Base-by-base conservation (phyloP, 2,113 vertebrate species). In the Eclectus roratus region DNA sequence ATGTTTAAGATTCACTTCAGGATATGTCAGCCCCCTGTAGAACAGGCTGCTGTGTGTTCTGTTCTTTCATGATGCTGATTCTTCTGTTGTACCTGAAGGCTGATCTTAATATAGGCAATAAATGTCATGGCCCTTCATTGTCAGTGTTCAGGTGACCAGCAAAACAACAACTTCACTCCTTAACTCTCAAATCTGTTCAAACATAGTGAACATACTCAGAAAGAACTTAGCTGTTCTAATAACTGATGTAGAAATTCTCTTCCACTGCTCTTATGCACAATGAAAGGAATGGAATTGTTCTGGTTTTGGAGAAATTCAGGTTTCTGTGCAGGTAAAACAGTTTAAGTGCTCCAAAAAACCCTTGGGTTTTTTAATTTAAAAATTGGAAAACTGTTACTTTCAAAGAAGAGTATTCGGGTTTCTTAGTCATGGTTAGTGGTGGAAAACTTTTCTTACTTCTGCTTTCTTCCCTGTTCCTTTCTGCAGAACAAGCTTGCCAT, bases 401-500 rank as follows among this genome's bases (percentile, higher is more conserved):
- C 68, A 37, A 39, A 61, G 66, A 69, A 33, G 24, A 85, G 5
- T 6, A 10, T 52, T 47, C 47, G 27, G 3, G 3, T 55, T 91
- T 91, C 55, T 76, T 61, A 43, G 41, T 79, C 80, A 56, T 84
- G 29, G 9, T 58, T 72, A 74, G 28, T 60, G 31, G 35, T 60
- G 82, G 72, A 91, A 82, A 84, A 15, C n/a, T 87, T 77, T 33
- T 27, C 73, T 80, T 52, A 44, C 18, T 80, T 78, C 53, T 58
- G 7, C 61, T 76, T 88, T 76, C 17, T 92, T 50, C 39, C 39
- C n/a, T 35, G 4, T 95, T 86, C 35, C 43, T 94, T 81, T 85
- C 85, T 47, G 17, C 95, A 99, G 99, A 98, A 98, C 98, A 87
- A 98, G 98, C 94, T 97, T 99, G 80, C 99, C 99, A 15, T 98